Conservation (phyloP, 2,113 vertebrate genomes). For the Archilochus colubris region DNA sequence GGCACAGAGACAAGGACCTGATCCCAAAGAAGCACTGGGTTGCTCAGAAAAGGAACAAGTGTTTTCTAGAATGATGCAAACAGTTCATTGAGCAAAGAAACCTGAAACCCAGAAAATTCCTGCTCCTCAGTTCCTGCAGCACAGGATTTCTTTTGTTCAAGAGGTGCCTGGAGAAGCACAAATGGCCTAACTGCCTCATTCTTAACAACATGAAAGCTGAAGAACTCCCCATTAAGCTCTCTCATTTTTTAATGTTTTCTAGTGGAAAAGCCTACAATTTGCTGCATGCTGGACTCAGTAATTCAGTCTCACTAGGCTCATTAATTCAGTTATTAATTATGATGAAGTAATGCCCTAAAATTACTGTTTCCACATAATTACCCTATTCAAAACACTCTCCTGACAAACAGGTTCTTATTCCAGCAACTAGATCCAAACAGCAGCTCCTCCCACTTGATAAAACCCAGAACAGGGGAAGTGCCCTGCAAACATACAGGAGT, state of each 20-base stretch:
- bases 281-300: background rate
- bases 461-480: background rate
- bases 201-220: background rate
- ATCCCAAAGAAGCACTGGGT: background rate
- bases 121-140: background rate
- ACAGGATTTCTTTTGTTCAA: background rate
- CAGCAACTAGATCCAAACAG: background rate
- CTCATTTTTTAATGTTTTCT: background rate
- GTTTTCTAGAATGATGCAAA: background rate
- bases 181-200: background rate
- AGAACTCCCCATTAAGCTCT: background rate
- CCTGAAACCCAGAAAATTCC: background rate
- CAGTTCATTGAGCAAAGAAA: background rate
- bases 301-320: background rate
- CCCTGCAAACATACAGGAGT: background rate
- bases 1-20: background rate
- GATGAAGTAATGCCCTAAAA: background rate
- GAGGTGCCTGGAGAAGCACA: background rate
- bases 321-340: conserved; percentile 2
- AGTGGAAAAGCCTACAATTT: background rate
- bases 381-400: background rate
- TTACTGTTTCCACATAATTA: conserved; percentile 22
- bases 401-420: conserved; percentile 18
- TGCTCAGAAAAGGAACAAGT: background rate
- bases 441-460: background rate